A percentile compares a stretch with the other conserved stretches of the same genome.
Conservation (phyloP, 1,140 invertebrate species). For the Diorhabda carinulata region DNA sequence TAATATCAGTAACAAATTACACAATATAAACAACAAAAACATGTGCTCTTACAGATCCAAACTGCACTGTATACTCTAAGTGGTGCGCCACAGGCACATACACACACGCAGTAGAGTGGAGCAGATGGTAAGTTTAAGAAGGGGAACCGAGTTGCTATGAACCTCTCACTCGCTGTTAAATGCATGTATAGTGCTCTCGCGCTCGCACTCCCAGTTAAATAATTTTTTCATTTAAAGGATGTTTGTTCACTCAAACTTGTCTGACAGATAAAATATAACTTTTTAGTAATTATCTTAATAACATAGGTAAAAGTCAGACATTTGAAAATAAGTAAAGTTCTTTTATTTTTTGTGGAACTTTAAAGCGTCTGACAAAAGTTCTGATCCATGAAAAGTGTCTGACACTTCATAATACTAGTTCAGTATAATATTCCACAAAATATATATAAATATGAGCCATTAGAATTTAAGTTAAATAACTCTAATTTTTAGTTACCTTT, state of each 20-base stretch:
- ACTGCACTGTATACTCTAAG: slow-evolving; percentile 8
- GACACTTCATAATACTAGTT: no score
- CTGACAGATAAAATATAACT: no score
- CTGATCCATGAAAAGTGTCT: no score
- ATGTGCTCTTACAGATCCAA: slow-evolving; percentile 9
- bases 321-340: no score
- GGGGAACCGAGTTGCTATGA: background rate
- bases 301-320: no score
- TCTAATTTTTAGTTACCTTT: background rate
- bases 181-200: slow-evolving; percentile 14
- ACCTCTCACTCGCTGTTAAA: slow-evolving; percentile 4
- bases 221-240: slow-evolving; percentile 11
- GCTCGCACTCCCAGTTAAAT: slow-evolving; percentile 10
- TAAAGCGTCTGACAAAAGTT: no score
- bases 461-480: background rate
- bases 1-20: background rate
- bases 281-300: no score
- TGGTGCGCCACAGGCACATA: slow-evolving; percentile 1
- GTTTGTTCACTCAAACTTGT: slow-evolving; percentile 14
- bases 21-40: slow-evolving; percentile 15
- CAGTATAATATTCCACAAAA: no score
- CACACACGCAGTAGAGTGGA: slow-evolving; percentile 6
- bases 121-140: background rate
- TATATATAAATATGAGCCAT: no score
- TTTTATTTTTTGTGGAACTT: no score